Base-by-base conservation (phyloP, 2,888 invertebrate genomes). In the Eristalis pertinax region DNA sequence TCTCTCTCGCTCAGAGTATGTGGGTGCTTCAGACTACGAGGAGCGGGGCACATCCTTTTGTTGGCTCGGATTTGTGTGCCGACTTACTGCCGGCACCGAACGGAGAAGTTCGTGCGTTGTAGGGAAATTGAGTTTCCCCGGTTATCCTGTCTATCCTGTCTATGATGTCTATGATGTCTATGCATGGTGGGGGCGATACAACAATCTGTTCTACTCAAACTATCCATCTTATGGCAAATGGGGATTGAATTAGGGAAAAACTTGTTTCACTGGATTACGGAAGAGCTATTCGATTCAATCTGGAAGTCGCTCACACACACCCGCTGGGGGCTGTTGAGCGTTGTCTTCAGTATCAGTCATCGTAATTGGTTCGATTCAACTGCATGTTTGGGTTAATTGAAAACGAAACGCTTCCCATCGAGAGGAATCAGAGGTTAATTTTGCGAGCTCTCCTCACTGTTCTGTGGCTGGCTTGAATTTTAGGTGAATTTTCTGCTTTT, bases 241-340 rank as follows among this genome's bases (percentile, higher is more conserved):
- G 43, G 11, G 38, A 24, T 19, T 73, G 79, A 79, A 79, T 65
- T 67, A 62, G 68, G 19, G 35, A 50, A 74, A 65, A 80, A 68
- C 26, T 68, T 74, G 29, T 50, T 50, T 35, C 68, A 62, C 56
- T 62, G 78, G 78, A 78, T 78, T 78, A 72, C 50, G 65, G 29
- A 41, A 29, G 58, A 72, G 70, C 58, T 65, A 72, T 72, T 78
- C 64, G 64, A 72, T 78, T 26, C 70, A 65, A 56, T 72, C 58
- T 22, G 58, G 78, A 29, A 72, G 60, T 50, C 60, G 2, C 43
- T 24, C 15, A 19, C n/a, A 19, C n/a, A 8, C 38, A 38, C 38
- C 13, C 38, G 13, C 38, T 3, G 38, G 38, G 11, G 4, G 43
- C n/a, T 0, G 19, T 50, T 50, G 19, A 50, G 19, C 19, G n/a